phyloP scores from a whole-genome alignment of 2,888 invertebrate genomes.

The Lasioglossum leucozonium region DNA sequence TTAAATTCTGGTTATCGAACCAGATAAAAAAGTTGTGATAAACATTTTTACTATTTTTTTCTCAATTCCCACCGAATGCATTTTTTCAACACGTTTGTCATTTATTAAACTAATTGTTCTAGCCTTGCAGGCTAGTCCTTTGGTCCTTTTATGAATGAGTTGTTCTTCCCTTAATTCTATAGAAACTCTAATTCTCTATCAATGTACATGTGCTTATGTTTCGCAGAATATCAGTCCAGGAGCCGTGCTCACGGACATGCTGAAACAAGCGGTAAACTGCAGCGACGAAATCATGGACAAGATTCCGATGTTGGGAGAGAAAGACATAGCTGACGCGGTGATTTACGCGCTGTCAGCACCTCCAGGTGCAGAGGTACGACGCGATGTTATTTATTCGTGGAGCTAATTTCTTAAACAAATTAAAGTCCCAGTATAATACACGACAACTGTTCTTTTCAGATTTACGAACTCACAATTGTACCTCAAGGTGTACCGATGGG shows the following conservation, averaged over 20 bases:
- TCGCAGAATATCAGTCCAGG: neutral
- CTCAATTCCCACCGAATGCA: too few species aligned
- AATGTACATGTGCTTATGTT: neutral
- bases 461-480: neutral
- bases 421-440: neutral
- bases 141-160: too few species aligned
- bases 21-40: too few species aligned
- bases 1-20: too few species aligned
- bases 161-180: too few species aligned
- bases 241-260: neutral
- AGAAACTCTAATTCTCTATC: too few species aligned
- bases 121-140: too few species aligned
- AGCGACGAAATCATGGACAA: neutral
- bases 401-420: neutral
- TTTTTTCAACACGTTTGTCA: too few species aligned
- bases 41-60: too few species aligned
- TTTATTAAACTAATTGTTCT: too few species aligned
- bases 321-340: conserved; percentile 61
- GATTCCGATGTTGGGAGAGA: conserved; percentile 52
- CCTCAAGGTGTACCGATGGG: neutral
- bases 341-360: conserved; percentile 36
- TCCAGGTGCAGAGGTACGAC: conserved; percentile 29
- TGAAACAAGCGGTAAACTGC: fast-evolving
- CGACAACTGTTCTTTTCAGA: neutral
- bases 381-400: neutral